Percentiles rank a stretch among this genome's conserved stretches.
Evolutionary conservation across 2,113 vertebrate species (phyloP).

Genomic region (Calidris pygmaea): DNA sequence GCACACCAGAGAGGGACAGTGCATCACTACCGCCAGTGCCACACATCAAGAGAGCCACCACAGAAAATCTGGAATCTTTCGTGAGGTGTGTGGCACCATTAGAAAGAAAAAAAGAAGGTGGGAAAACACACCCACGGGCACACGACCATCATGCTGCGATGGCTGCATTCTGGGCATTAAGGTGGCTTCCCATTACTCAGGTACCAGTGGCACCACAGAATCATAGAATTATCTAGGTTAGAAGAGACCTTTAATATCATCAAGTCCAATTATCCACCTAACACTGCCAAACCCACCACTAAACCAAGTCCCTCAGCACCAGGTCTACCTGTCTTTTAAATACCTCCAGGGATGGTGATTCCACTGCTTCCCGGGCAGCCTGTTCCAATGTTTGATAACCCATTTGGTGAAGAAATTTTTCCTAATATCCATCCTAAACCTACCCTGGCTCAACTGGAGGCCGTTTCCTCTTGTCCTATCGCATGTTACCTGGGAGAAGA

Average conservation of each 20-base stretch:
- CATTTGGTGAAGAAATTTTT: neutral
- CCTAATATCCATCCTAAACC: neutral
- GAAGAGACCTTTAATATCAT: neutral
- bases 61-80: too few relatives aligned
- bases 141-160: rapidly evolving
- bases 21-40: rapidly evolving
- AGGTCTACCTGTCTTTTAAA: neutral
- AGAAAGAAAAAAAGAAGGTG: neutral
- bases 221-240: too few relatives aligned
- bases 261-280: neutral
- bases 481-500: neutral
- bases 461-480: neutral
- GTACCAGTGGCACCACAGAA: neutral
- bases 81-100: rapidly evolving
- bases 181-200: neutral
- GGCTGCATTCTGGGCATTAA: rapidly evolving
- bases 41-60: neutral
- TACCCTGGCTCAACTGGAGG: neutral
- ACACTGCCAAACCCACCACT: neutral
- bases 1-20: rapidly evolving
- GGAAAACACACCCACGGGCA: too few relatives aligned
- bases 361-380: neutral
- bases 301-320: neutral
- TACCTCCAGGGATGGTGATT: neutral
- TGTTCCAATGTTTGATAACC: neutral